These are phyloP conservation scores for Silvanus unidentatus DNA, from an alignment of 2,888 invertebrate species.

Conservation along the genomic window DNA sequence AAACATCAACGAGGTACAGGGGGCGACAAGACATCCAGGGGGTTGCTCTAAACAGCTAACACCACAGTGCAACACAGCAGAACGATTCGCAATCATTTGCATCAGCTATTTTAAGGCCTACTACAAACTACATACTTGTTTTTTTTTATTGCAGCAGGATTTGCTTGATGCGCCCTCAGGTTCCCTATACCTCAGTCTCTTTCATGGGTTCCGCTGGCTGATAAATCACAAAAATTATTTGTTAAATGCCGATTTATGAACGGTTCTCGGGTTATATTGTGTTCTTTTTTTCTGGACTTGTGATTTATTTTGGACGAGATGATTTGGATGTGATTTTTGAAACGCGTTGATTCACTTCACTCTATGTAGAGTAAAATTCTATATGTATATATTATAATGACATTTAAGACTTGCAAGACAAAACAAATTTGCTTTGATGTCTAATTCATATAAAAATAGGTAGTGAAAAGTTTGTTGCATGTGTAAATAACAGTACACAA, in stretches of 20 bases:
- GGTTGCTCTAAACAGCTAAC: constrained; percentile 43
- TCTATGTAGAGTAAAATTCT: too few relatives aligned
- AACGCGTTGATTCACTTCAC: too few relatives aligned
- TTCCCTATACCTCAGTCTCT: constrained; percentile 69
- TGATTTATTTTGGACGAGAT: too few relatives aligned
- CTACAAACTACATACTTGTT: constrained; percentile 57
- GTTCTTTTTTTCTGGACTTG: too few relatives aligned
- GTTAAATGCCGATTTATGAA: constrained; percentile 2
- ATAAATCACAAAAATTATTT: constrained; percentile 50
- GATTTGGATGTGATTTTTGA: too few relatives aligned
- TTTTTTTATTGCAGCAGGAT: constrained; percentile 55
- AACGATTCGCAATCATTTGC: constrained; percentile 40
- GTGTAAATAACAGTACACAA: constrained; percentile 1
- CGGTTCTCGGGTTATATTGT: too few relatives aligned
- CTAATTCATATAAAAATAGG: constrained; percentile 2
- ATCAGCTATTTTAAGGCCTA: constrained; percentile 43
- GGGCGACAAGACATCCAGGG: constrained; percentile 38
- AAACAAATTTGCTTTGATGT: too few relatives aligned
- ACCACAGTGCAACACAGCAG: constrained; percentile 43
- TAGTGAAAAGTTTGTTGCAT: constrained; percentile 4
- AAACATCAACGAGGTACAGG: constrained; percentile 31
- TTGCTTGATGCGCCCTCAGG: constrained; percentile 51
- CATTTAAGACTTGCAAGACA: too few relatives aligned
- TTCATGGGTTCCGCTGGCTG: constrained; percentile 69
- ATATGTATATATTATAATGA: too few relatives aligned